Percentiles rank a stretch among this genome's conserved stretches.
These are phyloP conservation scores for Acromyrmex echinatior DNA, from an alignment of 1,140 invertebrate species.

Conservation along the genomic window DNA sequence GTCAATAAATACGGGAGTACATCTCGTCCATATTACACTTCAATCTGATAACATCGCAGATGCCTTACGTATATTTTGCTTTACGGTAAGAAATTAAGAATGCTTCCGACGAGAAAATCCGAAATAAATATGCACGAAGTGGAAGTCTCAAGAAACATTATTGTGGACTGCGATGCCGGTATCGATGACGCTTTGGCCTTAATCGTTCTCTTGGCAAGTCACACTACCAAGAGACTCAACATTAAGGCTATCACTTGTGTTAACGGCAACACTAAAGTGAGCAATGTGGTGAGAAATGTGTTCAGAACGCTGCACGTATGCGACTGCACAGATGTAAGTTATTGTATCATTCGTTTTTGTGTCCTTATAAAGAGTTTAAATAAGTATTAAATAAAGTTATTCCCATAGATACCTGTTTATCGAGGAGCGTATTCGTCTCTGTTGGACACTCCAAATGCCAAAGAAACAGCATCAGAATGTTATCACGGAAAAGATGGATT, in stretches of 20 bases:
- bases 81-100: neutral
- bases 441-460: conserved; percentile 79
- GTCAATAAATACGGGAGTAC: neutral
- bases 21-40: neutral
- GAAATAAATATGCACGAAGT: conserved; percentile 14
- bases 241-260: conserved; percentile 89
- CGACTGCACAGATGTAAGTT: conserved; percentile 86
- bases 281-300: conserved; percentile 89
- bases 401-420: conserved; percentile 89
- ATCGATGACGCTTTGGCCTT: conserved; percentile 90
- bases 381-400: neutral
- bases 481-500: conserved; percentile 90
- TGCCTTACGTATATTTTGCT: neutral
- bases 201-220: conserved; percentile 87
- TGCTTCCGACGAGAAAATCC: neutral
- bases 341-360: too few species aligned
- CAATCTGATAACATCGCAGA: neutral
- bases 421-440: conserved; percentile 88
- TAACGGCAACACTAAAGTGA: conserved; percentile 88
- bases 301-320: conserved; percentile 87
- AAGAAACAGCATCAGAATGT: conserved; percentile 62
- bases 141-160: conserved; percentile 78
- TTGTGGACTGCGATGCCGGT: conserved; percentile 90
- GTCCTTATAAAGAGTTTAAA: neutral
- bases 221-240: conserved; percentile 84